A percentile compares a stretch with the other conserved stretches of the same genome.
These are phyloP conservation scores for Drosophila suzukii DNA, from an alignment of 1,140 invertebrate genomes.

Conservation along the genomic window DNA sequence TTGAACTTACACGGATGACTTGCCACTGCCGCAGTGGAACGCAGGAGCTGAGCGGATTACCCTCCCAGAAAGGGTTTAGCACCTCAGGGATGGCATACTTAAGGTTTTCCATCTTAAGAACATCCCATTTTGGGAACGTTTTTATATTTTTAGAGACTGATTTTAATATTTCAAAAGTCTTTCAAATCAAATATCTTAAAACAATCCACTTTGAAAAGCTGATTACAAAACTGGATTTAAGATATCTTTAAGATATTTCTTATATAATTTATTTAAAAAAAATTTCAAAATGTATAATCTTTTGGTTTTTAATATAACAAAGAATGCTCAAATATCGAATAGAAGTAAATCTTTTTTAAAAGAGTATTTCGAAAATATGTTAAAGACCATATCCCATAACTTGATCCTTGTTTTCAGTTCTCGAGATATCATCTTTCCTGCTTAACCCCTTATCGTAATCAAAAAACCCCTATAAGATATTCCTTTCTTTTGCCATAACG, in stretches of 20 bases:
- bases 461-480: background rate
- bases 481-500: background rate
- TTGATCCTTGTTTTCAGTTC: too few relatives aligned
- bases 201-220: too few relatives aligned
- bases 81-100: constrained; percentile 1
- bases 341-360: background rate
- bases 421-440: background rate
- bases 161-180: background rate
- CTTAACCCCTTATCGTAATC: background rate
- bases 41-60: constrained; percentile 11
- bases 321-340: too few relatives aligned
- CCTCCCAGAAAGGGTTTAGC: constrained; percentile 6
- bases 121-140: background rate
- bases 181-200: too few relatives aligned
- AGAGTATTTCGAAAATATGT: background rate
- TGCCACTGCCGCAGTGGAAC: constrained; percentile 46
- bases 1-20: constrained; percentile 64
- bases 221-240: too few relatives aligned
- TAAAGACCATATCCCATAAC: too few relatives aligned
- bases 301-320: too few relatives aligned
- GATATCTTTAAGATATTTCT: too few relatives aligned
- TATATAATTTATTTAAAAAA: too few relatives aligned
- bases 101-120: constrained; percentile 9
- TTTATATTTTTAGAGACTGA: too few relatives aligned
- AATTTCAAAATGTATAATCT: too few relatives aligned